Conservation (phyloP, 2,888 invertebrate genomes). For the Cephus runcator region DNA sequence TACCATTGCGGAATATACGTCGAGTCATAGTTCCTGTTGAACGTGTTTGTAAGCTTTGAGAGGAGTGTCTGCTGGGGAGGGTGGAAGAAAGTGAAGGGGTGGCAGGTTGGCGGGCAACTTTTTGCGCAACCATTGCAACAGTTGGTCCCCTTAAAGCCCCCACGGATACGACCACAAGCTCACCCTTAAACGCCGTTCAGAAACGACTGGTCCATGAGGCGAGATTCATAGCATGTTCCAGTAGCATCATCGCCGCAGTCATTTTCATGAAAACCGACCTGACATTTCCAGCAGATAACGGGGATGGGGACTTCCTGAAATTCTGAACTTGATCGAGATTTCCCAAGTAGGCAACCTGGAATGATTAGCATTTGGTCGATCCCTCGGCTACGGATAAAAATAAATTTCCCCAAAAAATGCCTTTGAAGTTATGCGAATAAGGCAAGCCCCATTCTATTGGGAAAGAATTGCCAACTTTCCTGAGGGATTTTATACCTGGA, state of each 20-base stretch:
- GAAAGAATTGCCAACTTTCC: neutral
- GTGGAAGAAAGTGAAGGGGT: constrained; percentile 18
- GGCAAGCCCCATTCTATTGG: neutral
- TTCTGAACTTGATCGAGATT: neutral
- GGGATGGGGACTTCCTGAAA: neutral
- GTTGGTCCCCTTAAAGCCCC: constrained; percentile 57
- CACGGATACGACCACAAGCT: constrained; percentile 30
- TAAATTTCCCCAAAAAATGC: neutral
- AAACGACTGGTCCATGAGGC: constrained; percentile 29
- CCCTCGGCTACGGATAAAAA: neutral
- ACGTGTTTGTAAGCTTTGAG: constrained; percentile 33
- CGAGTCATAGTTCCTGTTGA: constrained; percentile 33
- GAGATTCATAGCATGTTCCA: neutral
- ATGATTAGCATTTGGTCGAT: neutral
- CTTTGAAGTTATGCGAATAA: neutral
- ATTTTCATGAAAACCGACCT: neutral
- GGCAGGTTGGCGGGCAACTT: constrained; percentile 45
- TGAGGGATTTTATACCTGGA: too few relatives aligned
- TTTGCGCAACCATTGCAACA: constrained; percentile 56
- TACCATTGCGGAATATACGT: constrained; percentile 34
- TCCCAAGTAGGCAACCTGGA: neutral
- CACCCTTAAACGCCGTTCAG: constrained; percentile 51
- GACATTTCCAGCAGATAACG: neutral
- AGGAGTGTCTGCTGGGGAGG: constrained; percentile 2
- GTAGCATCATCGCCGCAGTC: neutral